These are phyloP conservation scores for Halocynthia roretzi DNA, from an alignment of 23 tunicate genomes.

Conservation along the genomic window DNA sequence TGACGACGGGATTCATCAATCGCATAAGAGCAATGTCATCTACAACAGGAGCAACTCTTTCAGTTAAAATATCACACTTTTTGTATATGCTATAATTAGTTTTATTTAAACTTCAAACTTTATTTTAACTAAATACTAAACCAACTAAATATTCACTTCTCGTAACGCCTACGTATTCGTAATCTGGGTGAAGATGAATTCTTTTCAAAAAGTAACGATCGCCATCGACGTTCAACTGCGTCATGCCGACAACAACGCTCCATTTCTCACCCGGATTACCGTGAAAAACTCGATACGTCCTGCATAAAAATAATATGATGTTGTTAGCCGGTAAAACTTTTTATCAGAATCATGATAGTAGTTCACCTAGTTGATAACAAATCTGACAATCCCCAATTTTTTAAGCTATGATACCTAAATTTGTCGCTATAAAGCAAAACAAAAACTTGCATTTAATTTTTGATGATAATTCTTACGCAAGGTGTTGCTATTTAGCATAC, in stretches of 20 bases:
- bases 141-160: constrained; percentile 21
- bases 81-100: too few species aligned
- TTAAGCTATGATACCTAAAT: too few species aligned
- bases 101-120: too few species aligned
- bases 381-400: too few species aligned
- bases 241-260: constrained; percentile 79
- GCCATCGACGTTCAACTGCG: constrained; percentile 46
- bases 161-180: constrained; percentile 43
- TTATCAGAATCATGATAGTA: neutral
- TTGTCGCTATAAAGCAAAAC: too few species aligned
- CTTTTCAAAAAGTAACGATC: constrained; percentile 32
- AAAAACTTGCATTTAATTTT: too few species aligned
- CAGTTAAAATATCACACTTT: too few species aligned
- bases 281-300: constrained; percentile 31
- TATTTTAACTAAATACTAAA: too few species aligned
- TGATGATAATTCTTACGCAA: too few species aligned
- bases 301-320: neutral
- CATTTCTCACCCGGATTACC: constrained; percentile 49
- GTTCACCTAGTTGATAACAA: too few species aligned
- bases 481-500: too few species aligned
- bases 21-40: constrained; percentile 74
- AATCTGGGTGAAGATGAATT: constrained; percentile 52
- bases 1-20: constrained; percentile 24
- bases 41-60: constrained; percentile 3
- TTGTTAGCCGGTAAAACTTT: too few species aligned